A percentile compares a stretch with the other conserved stretches of the same genome.
Evolutionary conservation across 2,888 invertebrate genomes (phyloP).

Genomic region (Syrista parreyssii): DNA sequence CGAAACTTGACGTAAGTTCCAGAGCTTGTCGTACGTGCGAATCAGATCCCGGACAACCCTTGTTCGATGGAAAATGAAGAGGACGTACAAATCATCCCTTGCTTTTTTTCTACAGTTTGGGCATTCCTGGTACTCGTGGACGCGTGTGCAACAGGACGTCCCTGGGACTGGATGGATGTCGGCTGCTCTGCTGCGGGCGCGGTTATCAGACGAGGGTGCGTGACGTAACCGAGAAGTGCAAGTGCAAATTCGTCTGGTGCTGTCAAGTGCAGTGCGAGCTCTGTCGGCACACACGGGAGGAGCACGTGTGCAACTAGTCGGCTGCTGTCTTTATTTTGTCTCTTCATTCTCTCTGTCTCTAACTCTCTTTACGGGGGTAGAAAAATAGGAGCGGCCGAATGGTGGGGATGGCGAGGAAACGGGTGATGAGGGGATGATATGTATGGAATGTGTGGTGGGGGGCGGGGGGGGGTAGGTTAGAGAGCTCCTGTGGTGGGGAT

Average conservation of each 20-base stretch:
- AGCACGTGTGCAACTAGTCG: constrained; percentile 85
- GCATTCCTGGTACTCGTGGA: constrained; percentile 85
- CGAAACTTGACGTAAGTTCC: constrained; percentile 81
- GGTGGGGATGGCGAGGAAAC: neutral
- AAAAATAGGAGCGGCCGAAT: neutral
- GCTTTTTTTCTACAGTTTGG: constrained; percentile 70
- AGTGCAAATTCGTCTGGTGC: constrained; percentile 92
- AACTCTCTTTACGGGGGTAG: neutral
- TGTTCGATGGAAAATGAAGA: neutral
- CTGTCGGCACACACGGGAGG: constrained; percentile 82
- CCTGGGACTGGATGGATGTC: constrained; percentile 87
- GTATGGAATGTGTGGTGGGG: neutral
- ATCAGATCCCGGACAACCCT: neutral
- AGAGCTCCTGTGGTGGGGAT: neutral
- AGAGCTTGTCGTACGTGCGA: neutral
- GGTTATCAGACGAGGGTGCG: constrained; percentile 87
- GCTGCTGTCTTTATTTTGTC: neutral
- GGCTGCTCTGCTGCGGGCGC: constrained; percentile 87
- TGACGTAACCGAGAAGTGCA: constrained; percentile 88
- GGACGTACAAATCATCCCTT: neutral
- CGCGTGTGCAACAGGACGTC: constrained; percentile 87
- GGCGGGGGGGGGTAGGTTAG: neutral
- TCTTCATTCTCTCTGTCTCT: neutral
- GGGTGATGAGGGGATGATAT: neutral
- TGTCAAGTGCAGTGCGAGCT: constrained; percentile 88